Evolutionary conservation across 2,888 invertebrate genomes (phyloP).

Genomic region (Scaeva pyrastri): DNA sequence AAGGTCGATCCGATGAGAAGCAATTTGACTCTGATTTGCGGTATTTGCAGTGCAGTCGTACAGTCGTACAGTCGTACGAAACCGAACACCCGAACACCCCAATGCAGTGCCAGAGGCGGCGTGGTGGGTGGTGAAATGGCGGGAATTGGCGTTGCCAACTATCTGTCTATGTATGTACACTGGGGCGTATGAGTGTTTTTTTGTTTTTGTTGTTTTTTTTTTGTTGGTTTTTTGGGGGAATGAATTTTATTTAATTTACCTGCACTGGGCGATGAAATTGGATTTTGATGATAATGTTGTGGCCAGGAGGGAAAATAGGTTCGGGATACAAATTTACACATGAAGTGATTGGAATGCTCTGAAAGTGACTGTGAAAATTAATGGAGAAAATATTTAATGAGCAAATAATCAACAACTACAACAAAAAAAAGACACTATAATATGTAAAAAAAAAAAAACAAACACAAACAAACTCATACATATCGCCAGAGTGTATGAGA

Average conservation of each 20-base stretch:
- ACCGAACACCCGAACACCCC: neutral
- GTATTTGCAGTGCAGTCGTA: conserved; percentile 11
- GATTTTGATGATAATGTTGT: conserved; percentile 37
- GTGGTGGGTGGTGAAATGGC: neutral
- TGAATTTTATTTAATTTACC: conserved; percentile 29
- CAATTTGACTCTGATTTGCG: conserved; percentile 70
- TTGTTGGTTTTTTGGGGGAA: conserved; percentile 35
- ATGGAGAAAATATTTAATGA: conserved; percentile 65
- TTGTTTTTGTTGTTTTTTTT: conserved; percentile 22
- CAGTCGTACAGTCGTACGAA: no score
- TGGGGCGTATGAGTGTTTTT: conserved; percentile 34
- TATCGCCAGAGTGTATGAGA: neutral
- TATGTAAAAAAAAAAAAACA: neutral
- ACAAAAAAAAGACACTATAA: neutral
- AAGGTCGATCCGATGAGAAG: conserved; percentile 59
- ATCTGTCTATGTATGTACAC: neutral
- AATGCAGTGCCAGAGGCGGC: conserved; percentile 1
- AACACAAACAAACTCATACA: neutral
- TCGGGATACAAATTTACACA: conserved; percentile 8
- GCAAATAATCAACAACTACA: neutral
- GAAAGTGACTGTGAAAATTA: conserved; percentile 63
- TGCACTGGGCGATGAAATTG: conserved; percentile 35
- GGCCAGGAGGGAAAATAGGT: neutral
- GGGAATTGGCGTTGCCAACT: neutral
- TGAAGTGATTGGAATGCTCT: conserved; percentile 41